Conservation (phyloP, 2,113 vertebrate species). For the Tylochromis polylepis region DNA sequence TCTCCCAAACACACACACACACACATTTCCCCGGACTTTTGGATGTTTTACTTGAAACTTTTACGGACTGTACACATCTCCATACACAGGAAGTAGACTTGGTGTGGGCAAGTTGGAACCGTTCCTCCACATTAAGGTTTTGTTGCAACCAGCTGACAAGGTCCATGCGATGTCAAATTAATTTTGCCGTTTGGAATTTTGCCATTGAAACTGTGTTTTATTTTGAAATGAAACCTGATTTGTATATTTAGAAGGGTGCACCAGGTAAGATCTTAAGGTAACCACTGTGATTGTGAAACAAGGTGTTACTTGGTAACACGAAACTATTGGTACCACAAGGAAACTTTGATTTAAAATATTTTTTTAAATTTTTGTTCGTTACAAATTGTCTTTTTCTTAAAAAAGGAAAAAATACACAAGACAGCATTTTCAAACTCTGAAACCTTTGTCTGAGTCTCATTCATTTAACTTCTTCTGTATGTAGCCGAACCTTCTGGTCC, state of each 20-base stretch:
- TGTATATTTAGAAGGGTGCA: not conserved
- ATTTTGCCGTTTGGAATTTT: not conserved
- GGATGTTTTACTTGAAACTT: not conserved
- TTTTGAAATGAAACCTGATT: not conserved
- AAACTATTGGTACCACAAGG: not conserved
- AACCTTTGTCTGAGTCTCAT: not conserved
- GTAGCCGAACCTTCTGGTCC: not conserved
- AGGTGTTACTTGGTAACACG: not conserved
- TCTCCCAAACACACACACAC: too few species aligned
- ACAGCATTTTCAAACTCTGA: not conserved
- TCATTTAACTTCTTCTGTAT: not conserved
- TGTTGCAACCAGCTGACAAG: not conserved
- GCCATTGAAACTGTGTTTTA: not conserved
- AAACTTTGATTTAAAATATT: not conserved
- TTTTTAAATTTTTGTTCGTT: not conserved
- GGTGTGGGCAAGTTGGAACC: not conserved
- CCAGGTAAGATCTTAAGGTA: not conserved
- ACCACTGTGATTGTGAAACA: not conserved
- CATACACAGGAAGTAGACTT: not conserved
- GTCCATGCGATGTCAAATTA: rapidly evolving
- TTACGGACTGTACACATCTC: not conserved
- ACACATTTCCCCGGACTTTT: not conserved
- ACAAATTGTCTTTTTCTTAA: not conserved
- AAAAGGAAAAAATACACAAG: not conserved
- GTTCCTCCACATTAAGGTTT: not conserved